Percentiles rank a stretch among this genome's conserved stretches.
These are phyloP conservation scores for Synanthedon vespiformis DNA, from an alignment of 2,888 invertebrate genomes.

Conservation along the genomic window DNA sequence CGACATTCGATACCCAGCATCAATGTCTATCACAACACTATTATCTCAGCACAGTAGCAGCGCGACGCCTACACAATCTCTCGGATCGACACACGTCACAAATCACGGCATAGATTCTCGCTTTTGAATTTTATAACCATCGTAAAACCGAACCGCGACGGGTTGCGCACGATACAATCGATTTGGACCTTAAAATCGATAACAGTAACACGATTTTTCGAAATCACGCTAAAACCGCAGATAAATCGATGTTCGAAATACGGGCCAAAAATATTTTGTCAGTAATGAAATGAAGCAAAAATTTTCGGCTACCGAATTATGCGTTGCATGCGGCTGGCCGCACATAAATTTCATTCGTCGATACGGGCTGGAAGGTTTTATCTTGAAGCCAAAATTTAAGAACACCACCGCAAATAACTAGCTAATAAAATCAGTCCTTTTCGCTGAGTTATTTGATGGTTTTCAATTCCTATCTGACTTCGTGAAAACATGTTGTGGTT, in stretches of 20 bases:
- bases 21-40: conserved; percentile 13
- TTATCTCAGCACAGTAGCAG: conserved; percentile 32
- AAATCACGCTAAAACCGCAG: conserved; percentile 20
- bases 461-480: too few relatives aligned
- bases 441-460: too few relatives aligned
- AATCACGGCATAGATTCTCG: conserved; percentile 46
- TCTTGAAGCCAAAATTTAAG: background rate
- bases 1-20: conserved; percentile 6
- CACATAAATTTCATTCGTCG: conserved; percentile 16
- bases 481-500: too few relatives aligned
- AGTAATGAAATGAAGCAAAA: conserved; percentile 13
- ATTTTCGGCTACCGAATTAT: conserved; percentile 15
- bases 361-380: conserved; percentile 16
- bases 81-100: conserved; percentile 35
- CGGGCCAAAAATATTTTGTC: conserved; percentile 34
- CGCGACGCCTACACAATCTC: conserved; percentile 34
- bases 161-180: background rate
- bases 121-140: conserved; percentile 43
- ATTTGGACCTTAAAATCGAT: background rate
- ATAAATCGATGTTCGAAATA: conserved; percentile 40
- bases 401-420: background rate
- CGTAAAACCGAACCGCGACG: conserved; percentile 31
- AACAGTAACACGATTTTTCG: background rate
- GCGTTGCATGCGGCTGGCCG: conserved; percentile 15
- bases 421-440: too few relatives aligned